These are phyloP conservation scores for Callipepla californica DNA, from an alignment of 2,113 vertebrate species.

Conservation along the genomic window DNA sequence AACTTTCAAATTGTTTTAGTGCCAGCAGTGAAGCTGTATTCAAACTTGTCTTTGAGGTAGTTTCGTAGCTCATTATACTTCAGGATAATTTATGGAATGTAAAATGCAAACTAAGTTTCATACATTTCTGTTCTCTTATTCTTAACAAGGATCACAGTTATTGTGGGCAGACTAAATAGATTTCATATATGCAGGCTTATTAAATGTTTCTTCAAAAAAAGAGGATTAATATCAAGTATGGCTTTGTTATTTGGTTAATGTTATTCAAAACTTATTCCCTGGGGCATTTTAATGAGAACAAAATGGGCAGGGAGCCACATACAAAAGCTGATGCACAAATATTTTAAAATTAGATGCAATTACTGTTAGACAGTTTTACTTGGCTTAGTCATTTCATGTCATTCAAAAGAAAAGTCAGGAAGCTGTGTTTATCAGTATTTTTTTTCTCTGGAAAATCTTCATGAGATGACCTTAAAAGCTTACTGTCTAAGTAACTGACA, in stretches of 20 bases:
- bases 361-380: constrained; percentile 12
- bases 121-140: constrained; percentile 44
- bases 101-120: constrained; percentile 38
- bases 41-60: constrained; percentile 17
- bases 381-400: not conserved
- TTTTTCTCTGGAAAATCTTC: not conserved
- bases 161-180: not conserved
- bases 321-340: constrained; percentile 34
- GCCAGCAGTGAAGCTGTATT: constrained; percentile 11
- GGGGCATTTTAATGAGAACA: constrained; percentile 57
- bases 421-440: not conserved
- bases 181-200: constrained; percentile 15
- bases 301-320: constrained; percentile 30
- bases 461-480: not conserved
- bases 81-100: constrained; percentile 37
- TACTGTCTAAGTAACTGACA: not conserved
- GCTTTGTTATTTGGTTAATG: constrained; percentile 51
- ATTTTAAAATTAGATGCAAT: constrained; percentile 70
- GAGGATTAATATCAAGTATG: constrained; percentile 46
- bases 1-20: constrained; percentile 4
- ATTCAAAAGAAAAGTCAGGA: not conserved
- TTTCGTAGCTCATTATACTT: not conserved
- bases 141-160: constrained; percentile 46
- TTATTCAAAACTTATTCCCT: constrained; percentile 47
- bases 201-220: constrained; percentile 44